Evolutionary conservation across 2,797 vertebrate species (phyloP), one percentile per base, ranked within the genome.

Genomic region (Cacajao melanocephalus): DNA sequence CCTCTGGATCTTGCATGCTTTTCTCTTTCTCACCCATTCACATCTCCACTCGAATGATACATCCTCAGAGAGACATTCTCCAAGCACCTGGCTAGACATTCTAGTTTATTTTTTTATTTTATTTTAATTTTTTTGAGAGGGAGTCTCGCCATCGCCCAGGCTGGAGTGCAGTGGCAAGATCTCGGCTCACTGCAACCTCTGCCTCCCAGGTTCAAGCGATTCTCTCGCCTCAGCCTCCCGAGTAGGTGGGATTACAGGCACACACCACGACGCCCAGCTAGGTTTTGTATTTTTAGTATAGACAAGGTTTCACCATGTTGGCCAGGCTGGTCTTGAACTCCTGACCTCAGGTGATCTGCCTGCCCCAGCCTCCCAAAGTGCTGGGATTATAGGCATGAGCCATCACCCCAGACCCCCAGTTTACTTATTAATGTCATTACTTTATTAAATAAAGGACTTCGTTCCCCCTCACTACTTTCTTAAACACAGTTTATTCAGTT

Each of bases 391-490:
- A 67, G 61, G 61, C 3, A 17, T 67, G 7, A 67, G 33, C 15
- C 61, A 67, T 33, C 7, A 4, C 30, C 15, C 30, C 7, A 17
- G 30, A 67, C 17, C 61, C 33, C 15, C 15, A 90, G 72, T 28
- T 83, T 44, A 44, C 55, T 83, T 82, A 30, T 30, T 82, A 41
- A 82, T 20, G 50, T 30, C 55, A 58, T 58, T 19, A 30, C 8
- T 82, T 82, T 82, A 58, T 58, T 83, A 83, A 83, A 33, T 61
- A 83, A 41, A 83, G 55, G 26, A 83, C 17, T 41, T 20, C 44
- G 33, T 83, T 30, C 26, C 24, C 44, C 13, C 9, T 50, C 22
- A 20, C 72, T 41, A 24, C 39, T 39, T 94, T 36, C 36, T 39
- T 55, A 50, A 61, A 76, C 61, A 30, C 39, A 41, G 30, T 52